Base-by-base conservation (phyloP, 2,113 vertebrate genomes). In the Petrocephalus zakoni region DNA sequence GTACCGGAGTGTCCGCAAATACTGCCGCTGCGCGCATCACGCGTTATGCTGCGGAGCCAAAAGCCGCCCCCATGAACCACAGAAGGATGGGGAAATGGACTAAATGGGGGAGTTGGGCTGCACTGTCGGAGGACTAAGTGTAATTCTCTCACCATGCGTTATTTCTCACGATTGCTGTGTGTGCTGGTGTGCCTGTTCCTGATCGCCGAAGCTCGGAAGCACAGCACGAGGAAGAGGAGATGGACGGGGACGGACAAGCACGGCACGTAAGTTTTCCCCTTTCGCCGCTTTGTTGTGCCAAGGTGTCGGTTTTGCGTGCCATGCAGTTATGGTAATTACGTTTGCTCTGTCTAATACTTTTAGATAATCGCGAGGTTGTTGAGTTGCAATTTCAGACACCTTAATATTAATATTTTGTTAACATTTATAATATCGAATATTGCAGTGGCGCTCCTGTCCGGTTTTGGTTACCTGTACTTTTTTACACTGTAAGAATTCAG, bases 131-230 rank as follows among this genome's bases (percentile, higher is more conserved):
- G 88, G 11, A 9, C 85, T 89, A 5, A 86, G 15, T 0, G 88
- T n/a, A n/a, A n/a, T 89, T 13, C 88, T 91, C 87, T 91, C 95
- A 95, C 89, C 89, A 99, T 99, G 97, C 95, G 95, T 95, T 93
- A 91, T 94, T 93, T 95, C 88, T 91, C 93, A 89, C 96, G 95
- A 92, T 89, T 96, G 52, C 83, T 97, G 87, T 89, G 97, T 86
- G 88, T 98, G 7, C 92, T 96, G 29, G 92, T 97, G 19, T 98
- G 96, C 88, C 93, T 98, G 92, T 85, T 94, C 85, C 89, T 96
- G 83, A 94, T 96, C 2, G 95, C 92, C 89, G 97, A 97, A 83
- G 96, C 96, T 94, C 95, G 94, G 86, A 96, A 93, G 52, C 95
- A 95, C 93, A 91, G 93, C 91, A 96, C 93, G 87, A 95, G 96